These are phyloP conservation scores for Strigamia maritima DNA, from an alignment of 2,888 invertebrate species.

Conservation along the genomic window DNA sequence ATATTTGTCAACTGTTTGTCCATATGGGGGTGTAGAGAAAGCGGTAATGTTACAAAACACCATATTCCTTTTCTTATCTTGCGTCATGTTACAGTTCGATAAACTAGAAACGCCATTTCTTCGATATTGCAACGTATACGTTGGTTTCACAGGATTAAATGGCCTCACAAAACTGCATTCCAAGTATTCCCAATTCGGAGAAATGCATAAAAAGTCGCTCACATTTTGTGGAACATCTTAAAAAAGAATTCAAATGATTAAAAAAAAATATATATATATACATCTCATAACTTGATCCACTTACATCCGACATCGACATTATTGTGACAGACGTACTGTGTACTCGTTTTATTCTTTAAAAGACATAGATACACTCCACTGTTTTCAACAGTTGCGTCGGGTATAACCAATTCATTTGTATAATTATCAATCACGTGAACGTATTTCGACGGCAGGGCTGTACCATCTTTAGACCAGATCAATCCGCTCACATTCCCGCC, in stretches of 20 bases:
- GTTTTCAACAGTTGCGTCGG: not conserved
- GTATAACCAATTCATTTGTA: not conserved
- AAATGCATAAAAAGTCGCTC: conserved; percentile 12
- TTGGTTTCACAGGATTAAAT: not conserved
- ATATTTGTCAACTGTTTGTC: not conserved
- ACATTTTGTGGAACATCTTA: conserved; percentile 7
- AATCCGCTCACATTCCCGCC: not conserved
- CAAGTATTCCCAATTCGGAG: conserved; percentile 33
- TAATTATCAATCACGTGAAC: conserved; percentile 13
- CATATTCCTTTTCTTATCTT: not conserved
- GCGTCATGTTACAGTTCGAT: not conserved
- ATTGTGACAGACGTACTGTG: conserved; percentile 16
- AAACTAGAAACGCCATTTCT: not conserved
- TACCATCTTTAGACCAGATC: conserved; percentile 21
- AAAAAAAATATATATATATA: too few species aligned
- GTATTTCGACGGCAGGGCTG: not conserved
- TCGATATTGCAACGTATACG: not conserved
- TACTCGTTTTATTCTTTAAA: not conserved
- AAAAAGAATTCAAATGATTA: not conserved
- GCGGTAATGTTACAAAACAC: not conserved
- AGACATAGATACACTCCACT: not conserved
- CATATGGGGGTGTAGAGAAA: not conserved
- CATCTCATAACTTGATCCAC: not conserved
- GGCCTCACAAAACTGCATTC: conserved; percentile 1
- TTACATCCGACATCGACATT: conserved; percentile 22